Conservation (phyloP, 1,140 invertebrate genomes). For the Drosophila sechellia region DNA sequence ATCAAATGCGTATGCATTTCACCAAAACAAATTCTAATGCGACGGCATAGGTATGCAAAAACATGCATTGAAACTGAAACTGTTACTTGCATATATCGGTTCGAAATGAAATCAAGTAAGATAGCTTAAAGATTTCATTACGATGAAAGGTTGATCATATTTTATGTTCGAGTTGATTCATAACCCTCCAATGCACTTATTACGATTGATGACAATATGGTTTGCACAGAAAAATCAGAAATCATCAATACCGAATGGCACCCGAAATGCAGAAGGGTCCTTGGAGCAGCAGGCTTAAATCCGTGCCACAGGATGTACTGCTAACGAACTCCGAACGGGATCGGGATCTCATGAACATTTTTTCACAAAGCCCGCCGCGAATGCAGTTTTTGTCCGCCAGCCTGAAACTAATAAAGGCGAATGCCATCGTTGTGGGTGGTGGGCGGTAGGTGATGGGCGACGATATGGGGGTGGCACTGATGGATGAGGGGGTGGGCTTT, state of each 20-base stretch:
- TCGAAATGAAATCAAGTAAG: too few relatives aligned
- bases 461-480: conserved; percentile 2
- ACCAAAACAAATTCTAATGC: not conserved
- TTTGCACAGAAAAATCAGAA: not conserved
- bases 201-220: not conserved
- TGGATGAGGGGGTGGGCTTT: conserved; percentile 13
- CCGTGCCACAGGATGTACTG: conserved; percentile 34
- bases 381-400: conserved; percentile 61
- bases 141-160: not conserved
- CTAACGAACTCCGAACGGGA: conserved; percentile 46
- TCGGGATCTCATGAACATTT: conserved; percentile 41
- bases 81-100: too few relatives aligned
- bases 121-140: not conserved
- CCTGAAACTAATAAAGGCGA: conserved; percentile 60
- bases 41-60: too few relatives aligned
- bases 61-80: too few relatives aligned
- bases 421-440: conserved; percentile 5
- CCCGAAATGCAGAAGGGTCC: conserved; percentile 2
- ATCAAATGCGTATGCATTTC: not conserved
- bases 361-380: conserved; percentile 54
- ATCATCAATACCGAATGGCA: conserved; percentile 21
- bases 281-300: conserved; percentile 42
- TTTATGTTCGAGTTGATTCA: not conserved
- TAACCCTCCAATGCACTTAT: too few relatives aligned
- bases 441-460: not conserved